A percentile compares a stretch with the other conserved stretches of the same genome.
These are phyloP conservation scores for Stenotaenia linearis DNA, from an alignment of 2,888 invertebrate genomes.

Conservation along the genomic window DNA sequence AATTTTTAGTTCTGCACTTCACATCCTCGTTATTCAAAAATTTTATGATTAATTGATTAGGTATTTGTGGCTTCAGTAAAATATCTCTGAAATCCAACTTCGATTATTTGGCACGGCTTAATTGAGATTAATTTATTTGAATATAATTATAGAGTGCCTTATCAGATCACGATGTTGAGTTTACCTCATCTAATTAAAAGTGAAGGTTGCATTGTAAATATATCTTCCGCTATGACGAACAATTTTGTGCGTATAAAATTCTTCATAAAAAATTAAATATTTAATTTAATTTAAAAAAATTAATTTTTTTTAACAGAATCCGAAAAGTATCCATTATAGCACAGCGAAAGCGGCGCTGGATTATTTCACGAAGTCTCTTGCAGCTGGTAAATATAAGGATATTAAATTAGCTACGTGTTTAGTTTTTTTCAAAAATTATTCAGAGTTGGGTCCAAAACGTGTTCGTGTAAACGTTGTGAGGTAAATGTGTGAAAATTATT, in stretches of 20 bases:
- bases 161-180: not conserved
- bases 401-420: not conserved
- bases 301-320: not conserved
- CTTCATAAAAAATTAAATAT: not conserved
- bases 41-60: too few species aligned
- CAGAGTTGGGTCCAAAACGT: not conserved
- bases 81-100: too few species aligned
- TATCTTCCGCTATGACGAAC: not conserved
- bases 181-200: not conserved
- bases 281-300: not conserved
- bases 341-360: not conserved
- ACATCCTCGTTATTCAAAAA: too few species aligned
- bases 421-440: not conserved
- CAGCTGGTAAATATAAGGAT: not conserved
- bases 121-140: too few species aligned
- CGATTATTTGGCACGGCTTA: too few species aligned
- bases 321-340: not conserved
- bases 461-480: not conserved
- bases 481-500: slow-evolving; percentile 8
- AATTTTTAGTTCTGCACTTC: too few species aligned
- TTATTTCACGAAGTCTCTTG: not conserved
- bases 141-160: not conserved
- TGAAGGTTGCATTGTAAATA: not conserved
- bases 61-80: too few species aligned
- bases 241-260: not conserved